Evolutionary conservation across 2,888 invertebrate species (phyloP).

Genomic region (Autographa gamma): DNA sequence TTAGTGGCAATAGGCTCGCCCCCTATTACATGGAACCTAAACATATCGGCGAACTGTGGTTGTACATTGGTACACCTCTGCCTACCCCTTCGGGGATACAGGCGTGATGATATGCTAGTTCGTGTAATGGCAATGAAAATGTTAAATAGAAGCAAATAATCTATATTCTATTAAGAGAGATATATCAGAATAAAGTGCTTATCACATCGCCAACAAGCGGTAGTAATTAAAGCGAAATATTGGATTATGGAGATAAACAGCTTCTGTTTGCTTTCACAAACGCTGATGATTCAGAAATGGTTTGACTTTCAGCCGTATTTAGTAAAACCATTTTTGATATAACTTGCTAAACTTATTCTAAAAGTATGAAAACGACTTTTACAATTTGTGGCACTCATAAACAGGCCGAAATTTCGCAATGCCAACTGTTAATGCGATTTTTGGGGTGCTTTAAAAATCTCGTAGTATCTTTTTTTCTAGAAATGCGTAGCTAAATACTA

Average conservation of each 20-base stretch:
- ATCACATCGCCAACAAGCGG: constrained; percentile 21
- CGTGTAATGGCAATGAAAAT: background rate
- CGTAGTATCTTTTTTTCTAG: too few species aligned
- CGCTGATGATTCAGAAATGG: background rate
- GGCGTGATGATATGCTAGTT: too few species aligned
- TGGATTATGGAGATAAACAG: constrained; percentile 28
- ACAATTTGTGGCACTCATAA: background rate
- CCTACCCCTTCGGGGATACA: too few species aligned
- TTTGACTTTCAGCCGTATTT: background rate
- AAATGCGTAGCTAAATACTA: background rate
- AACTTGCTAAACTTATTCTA: background rate
- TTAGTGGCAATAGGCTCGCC: too few species aligned
- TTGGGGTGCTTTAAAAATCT: too few species aligned
- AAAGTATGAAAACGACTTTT: background rate
- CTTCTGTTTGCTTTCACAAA: background rate
- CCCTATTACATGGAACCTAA: too few species aligned
- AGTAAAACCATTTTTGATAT: background rate
- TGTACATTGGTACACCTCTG: too few species aligned
- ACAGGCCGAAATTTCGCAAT: background rate
- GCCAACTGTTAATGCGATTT: background rate
- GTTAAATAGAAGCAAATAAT: background rate
- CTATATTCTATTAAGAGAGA: constrained; percentile 25
- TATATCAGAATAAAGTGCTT: background rate
- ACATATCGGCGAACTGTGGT: too few species aligned
- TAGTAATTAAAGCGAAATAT: constrained; percentile 40